Evolutionary conservation across 30 jellyfish, hydroid and myxozoan species (phyloP).

Genomic region (Chironex yamaguchii): DNA sequence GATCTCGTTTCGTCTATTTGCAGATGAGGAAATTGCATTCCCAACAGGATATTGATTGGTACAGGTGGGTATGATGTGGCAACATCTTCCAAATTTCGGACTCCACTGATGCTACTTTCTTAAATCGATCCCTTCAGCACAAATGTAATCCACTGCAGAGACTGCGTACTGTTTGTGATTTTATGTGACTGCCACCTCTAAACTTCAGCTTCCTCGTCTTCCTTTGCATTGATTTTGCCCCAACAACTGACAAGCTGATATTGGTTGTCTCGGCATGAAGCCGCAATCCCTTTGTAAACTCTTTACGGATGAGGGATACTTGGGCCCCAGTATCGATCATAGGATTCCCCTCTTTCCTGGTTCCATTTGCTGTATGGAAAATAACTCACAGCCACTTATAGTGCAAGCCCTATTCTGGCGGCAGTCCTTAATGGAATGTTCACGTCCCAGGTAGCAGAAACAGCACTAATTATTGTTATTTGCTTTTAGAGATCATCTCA

Average conservation of each 20-base stretch:
- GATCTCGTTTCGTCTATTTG: background rate
- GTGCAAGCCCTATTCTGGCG: too few species aligned
- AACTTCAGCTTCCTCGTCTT: background rate
- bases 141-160: background rate
- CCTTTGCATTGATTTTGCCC: background rate
- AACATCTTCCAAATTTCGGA: background rate
- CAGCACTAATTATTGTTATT: too few species aligned
- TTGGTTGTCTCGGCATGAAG: background rate
- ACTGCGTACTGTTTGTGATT: background rate
- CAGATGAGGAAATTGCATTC: background rate
- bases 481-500: too few species aligned
- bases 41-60: background rate
- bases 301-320: background rate
- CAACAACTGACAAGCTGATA: background rate
- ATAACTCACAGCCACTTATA: too few species aligned
- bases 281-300: background rate
- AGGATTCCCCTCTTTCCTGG: background rate
- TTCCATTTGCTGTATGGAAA: background rate
- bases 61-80: background rate
- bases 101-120: background rate
- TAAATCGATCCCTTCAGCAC: background rate
- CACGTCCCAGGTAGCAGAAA: too few species aligned
- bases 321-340: background rate
- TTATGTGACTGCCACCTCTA: background rate
- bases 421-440: too few species aligned